Percentiles rank a stretch among this genome's conserved stretches.
Evolutionary conservation across 2,113 vertebrate species (phyloP).

Genomic region (Cynopterus brachyotis): DNA sequence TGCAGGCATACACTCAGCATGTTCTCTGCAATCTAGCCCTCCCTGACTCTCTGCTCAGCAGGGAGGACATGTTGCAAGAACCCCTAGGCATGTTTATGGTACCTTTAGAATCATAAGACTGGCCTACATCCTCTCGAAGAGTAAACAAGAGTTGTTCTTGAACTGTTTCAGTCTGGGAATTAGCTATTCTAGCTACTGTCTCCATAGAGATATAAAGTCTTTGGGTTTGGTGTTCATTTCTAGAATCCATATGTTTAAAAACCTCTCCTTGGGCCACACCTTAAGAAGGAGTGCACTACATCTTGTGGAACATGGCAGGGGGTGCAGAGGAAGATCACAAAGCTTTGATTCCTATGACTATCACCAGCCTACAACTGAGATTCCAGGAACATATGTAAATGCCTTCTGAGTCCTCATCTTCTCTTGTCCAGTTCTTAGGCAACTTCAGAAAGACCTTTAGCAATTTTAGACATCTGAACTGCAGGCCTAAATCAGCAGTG

Average conservation of each 20-base stretch:
- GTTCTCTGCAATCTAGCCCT: neutral
- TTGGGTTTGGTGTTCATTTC: conserved; percentile 22
- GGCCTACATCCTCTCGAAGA: conserved; percentile 10
- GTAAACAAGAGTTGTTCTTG: neutral
- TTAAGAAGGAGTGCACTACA: neutral
- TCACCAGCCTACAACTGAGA: neutral
- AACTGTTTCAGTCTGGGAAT: neutral
- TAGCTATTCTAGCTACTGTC: conserved; percentile 1
- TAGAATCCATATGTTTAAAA: conserved; percentile 41
- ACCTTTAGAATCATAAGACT: conserved; percentile 18
- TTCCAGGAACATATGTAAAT: neutral
- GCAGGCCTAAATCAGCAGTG: neutral
- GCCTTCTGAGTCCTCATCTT: neutral
- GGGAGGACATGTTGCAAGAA: neutral
- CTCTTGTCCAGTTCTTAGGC: neutral
- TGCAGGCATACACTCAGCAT: neutral
- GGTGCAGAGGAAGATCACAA: neutral
- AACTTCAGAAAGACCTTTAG: neutral
- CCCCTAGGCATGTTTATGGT: neutral
- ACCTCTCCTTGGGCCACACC: neutral
- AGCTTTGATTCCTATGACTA: neutral
- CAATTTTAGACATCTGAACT: neutral
- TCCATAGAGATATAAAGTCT: conserved; percentile 14
- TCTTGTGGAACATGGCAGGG: neutral
- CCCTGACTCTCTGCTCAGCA: neutral